Evolutionary conservation across 2,113 vertebrate genomes (phyloP).

Genomic region (Dicrurus megarhynchus): DNA sequence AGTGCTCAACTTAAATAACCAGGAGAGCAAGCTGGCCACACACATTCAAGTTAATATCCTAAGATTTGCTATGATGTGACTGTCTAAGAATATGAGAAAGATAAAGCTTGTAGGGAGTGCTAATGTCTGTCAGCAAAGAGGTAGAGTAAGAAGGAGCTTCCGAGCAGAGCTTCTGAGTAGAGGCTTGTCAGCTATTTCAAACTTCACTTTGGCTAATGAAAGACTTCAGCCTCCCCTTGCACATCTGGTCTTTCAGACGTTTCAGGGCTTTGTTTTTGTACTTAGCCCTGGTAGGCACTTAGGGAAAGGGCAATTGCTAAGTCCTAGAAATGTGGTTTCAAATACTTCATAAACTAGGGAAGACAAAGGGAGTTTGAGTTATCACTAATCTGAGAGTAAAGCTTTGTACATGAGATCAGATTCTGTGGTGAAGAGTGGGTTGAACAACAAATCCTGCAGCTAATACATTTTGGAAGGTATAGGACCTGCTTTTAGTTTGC

Average conservation of each 20-base stretch:
- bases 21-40: background rate
- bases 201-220: background rate
- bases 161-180: background rate
- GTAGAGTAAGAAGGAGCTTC: background rate
- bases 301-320: background rate
- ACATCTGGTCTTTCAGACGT: background rate
- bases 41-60: background rate
- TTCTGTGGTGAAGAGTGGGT: background rate
- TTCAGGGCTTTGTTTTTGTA: background rate
- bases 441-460: background rate
- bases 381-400: background rate
- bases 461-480: background rate
- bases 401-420: background rate
- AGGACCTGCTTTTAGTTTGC: background rate
- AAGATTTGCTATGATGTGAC: background rate
- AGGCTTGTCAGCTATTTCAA: background rate
- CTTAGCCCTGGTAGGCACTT: background rate
- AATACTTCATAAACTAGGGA: background rate
- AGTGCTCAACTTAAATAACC: background rate
- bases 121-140: background rate
- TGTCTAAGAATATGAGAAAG: background rate
- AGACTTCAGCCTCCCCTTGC: background rate
- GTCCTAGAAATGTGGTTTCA: background rate
- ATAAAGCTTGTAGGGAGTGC: background rate
- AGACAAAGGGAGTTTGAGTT: background rate